Evolutionary conservation across 2,113 vertebrate species (phyloP), one percentile per base, ranked within the genome.

Genomic region (Danionella cerebrum): DNA sequence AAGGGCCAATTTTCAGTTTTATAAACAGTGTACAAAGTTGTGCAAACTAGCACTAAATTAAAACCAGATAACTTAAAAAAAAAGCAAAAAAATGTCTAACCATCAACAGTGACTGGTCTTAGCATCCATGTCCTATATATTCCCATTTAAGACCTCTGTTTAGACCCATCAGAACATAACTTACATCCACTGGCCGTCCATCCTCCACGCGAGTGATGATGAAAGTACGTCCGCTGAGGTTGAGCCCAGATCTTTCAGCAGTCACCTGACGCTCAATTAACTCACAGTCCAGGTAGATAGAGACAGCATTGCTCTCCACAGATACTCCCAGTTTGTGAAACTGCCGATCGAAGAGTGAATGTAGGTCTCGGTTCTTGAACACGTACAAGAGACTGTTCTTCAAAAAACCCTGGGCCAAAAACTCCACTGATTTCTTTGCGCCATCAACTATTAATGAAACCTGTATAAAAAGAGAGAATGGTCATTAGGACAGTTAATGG

Each of bases 321-420:
- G 88, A 85, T 66, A 98, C 69, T 79, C 92, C 86, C 80, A 98
- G 86, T 81, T 94, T 96, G 87, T 98, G 96, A 94, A 95, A 98
- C 70, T 95, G 94, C 14, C 94, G 93, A 80, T 98, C 93, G 75
- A 98, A 98, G 62, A 98, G 88, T 71, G 80, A 73, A 65, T 93
- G 92, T 22, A 97, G 88, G 81, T 96, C 92, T 72, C 91, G 88
- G 79, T 89, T 92, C 84, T 89, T 96, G 75, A 98, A 98, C 13
- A 86, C 82, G 78, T 94, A 93, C 72, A 87, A 92, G 60, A 92
- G 79, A 41, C 80, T 79, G 66, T 87, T 90, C 80, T 90, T 91
- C 48, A 86, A 79, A 4, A 79, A 67, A 4, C 90, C 86, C 70
- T 67, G 87, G 55, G 85, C 86, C 57, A 90, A 91, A 72, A 95